Base-by-base conservation (phyloP, 2,113 vertebrate species). In the Leptocoma aspasia region DNA sequence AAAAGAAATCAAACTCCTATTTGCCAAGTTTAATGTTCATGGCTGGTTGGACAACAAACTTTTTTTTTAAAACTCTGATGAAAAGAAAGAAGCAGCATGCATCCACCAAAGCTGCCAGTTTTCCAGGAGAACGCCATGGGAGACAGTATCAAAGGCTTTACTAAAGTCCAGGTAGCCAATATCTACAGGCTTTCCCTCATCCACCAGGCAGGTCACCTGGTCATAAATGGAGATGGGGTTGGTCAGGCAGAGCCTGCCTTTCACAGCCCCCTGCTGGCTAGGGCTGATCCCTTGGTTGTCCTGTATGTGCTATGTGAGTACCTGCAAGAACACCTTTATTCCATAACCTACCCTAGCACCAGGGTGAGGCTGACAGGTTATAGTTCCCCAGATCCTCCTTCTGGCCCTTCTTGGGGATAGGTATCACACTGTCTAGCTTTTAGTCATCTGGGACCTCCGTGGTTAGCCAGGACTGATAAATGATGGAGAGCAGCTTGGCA, bases 1-100 rank as follows among this genome's bases (percentile, higher is more conserved):
- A 96, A 97, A 97, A 97, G 96, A 98, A 97, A 98, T 97, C 97
- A 97, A 97, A 97, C 90, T 97, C 96, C 57, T 92, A 86, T 97
- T 98, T 98, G 82, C 76, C 90, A 86, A 83, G 94, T 97, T 96
- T 95, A 94, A 98, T 95, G 89, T 94, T 95, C 44, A 81, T 77
- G 44, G 87, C 86, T 90, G 64, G 84, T 75, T 96, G 89, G 87
- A 94, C 86, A 90, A 81, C 66, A 94, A 82, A 71, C 47, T 57
- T 50, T 47, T 44, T 69, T 85, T 39, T 44, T 6, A 8, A 8
- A 53, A 45, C 42, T 87, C 42, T 57, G 41, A 54, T 54, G 45
- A 64, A 65, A 68, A 53, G 41, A 69, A 35, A 7, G 77, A 92
- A 79, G n/a, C 17, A 82, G 49, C 24, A 70, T 79, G 45, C 19